These are phyloP conservation scores for Desoria tigrina DNA, from an alignment of 2,888 invertebrate species.

Conservation along the genomic window DNA sequence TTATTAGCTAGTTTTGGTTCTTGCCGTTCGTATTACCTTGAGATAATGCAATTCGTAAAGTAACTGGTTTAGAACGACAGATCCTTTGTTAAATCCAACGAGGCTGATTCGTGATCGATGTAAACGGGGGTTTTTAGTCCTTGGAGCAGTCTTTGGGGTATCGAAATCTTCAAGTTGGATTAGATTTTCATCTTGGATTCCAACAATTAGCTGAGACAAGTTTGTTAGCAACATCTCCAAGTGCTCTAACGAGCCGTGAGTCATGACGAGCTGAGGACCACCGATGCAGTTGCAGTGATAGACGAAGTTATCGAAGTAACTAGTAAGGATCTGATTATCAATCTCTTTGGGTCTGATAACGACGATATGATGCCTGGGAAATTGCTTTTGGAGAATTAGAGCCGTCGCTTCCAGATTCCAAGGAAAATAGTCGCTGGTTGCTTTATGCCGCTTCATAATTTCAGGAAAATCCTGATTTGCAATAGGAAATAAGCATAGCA, in stretches of 20 bases:
- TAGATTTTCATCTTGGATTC: slow-evolving; percentile 14
- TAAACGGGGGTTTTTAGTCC: slow-evolving; percentile 56
- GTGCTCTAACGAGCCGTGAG: slow-evolving; percentile 72
- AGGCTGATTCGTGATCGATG: slow-evolving; percentile 66
- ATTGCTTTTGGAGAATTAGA: slow-evolving; percentile 67
- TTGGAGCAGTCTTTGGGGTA: slow-evolving; percentile 6
- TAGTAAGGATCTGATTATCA: slow-evolving; percentile 78
- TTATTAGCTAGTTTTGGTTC: too few species aligned
- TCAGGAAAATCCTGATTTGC: slow-evolving; percentile 79
- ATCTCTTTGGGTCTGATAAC: slow-evolving; percentile 73
- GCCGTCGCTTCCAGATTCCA: slow-evolving; percentile 83
- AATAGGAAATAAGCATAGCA: background rate
- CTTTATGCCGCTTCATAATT: slow-evolving; percentile 74
- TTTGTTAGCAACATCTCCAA: slow-evolving; percentile 63
- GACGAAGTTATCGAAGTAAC: slow-evolving; percentile 89
- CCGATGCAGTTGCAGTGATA: slow-evolving; percentile 69
- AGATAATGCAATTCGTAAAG: slow-evolving; percentile 80
- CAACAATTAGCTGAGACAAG: slow-evolving; percentile 45
- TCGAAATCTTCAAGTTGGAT: slow-evolving; percentile 9
- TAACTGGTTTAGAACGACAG: slow-evolving; percentile 88
- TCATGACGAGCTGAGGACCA: slow-evolving; percentile 74
- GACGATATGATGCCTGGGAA: slow-evolving; percentile 71
- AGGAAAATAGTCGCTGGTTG: slow-evolving; percentile 71
- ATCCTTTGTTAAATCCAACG: slow-evolving; percentile 89
- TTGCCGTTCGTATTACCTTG: too few species aligned